Evolutionary conservation across 2,113 vertebrate species (phyloP), one percentile per base, ranked within the genome.

Genomic region (Stigmatopora argus): DNA sequence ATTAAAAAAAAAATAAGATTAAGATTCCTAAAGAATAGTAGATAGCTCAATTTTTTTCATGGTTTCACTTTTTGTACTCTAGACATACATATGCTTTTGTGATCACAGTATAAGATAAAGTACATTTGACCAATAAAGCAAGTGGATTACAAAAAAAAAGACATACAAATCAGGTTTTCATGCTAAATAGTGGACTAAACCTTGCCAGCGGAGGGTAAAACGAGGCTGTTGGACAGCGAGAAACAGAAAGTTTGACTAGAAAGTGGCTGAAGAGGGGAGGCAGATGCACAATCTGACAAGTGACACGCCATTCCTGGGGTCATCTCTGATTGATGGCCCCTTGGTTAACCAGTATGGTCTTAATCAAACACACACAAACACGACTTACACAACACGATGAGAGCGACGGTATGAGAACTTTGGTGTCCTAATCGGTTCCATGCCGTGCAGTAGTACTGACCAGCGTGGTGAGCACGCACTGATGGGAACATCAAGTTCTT

Each of bases 371-470:
- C 46, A 63, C 13, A 48, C 14, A 61, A 52, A 1, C 19, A 17
- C 21, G 59, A 90, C 90, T 90, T 76, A 92, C 91, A 92, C 19
- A 92, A 81, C 4, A 92, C 85, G 15, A 80, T 68, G 10, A 92
- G 80, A 4, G 86, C 67, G 17, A 78, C 45, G 0, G 74, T 23
- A 5, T 78, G 71, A 2, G 90, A 92, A 8, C 73, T 85, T 21
- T 87, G 88, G 70, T 82, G 81, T 72, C 91, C 91, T 5, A 89
- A 62, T 5, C 26, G 61, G 46, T 88, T 91, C 79, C 86, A 87
- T 1, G 84, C 85, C 0, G 69, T 81, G 69, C 91, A 92, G 86
- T 88, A 90, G 80, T 91, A 92, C 74, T 89, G 89, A 38, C 91
- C 91, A 5, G 77, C 55, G 2, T 89, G 82, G 10, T 85, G 86